Percentiles rank a stretch among this genome's conserved stretches.
phyloP scores from a whole-genome alignment of 1,140 invertebrate genomes.

The Tetramorium simillimum region DNA sequence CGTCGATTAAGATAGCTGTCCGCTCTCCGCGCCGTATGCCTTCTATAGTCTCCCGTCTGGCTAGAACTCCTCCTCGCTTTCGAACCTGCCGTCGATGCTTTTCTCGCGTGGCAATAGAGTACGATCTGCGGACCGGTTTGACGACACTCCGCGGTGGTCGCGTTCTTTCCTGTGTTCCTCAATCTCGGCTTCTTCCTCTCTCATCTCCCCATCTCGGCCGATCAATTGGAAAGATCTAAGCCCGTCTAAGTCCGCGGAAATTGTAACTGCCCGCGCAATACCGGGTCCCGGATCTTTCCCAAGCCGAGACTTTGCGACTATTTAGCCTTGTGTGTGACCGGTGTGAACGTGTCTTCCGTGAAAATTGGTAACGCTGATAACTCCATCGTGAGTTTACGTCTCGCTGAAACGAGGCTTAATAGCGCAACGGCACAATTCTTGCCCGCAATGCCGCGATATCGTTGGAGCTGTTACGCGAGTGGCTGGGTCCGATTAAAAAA shows the following conservation, averaged over 20 bases:
- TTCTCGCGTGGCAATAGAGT: slow-evolving; percentile 57
- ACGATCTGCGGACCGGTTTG: slow-evolving; percentile 46
- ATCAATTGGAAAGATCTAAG: slow-evolving; percentile 13
- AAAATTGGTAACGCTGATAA: slow-evolving; percentile 29
- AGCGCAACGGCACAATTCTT: slow-evolving; percentile 19
- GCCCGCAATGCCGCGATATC: slow-evolving; percentile 56
- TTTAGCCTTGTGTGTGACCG: neutral
- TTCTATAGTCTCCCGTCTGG: slow-evolving; percentile 64
- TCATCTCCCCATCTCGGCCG: neutral
- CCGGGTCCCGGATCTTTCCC: neutral
- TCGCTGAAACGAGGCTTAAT: neutral
- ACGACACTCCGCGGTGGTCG: slow-evolving; percentile 39
- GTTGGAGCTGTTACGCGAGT: slow-evolving; percentile 27
- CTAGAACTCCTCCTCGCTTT: slow-evolving; percentile 50
- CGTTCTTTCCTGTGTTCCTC: neutral
- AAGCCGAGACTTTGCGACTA: neutral
- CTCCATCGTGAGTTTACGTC: neutral
- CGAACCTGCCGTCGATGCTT: slow-evolving; percentile 25
- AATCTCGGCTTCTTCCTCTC: neutral
- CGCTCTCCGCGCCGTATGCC: slow-evolving; percentile 61
- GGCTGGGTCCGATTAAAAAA: slow-evolving; percentile 9
- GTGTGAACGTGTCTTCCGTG: slow-evolving; percentile 13
- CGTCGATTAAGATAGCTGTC: slow-evolving; percentile 83
- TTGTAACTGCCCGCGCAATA: neutral
- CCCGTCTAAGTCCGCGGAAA: neutral